Conservation (phyloP, 2,888 invertebrate species). For the Brachyptera risi region DNA sequence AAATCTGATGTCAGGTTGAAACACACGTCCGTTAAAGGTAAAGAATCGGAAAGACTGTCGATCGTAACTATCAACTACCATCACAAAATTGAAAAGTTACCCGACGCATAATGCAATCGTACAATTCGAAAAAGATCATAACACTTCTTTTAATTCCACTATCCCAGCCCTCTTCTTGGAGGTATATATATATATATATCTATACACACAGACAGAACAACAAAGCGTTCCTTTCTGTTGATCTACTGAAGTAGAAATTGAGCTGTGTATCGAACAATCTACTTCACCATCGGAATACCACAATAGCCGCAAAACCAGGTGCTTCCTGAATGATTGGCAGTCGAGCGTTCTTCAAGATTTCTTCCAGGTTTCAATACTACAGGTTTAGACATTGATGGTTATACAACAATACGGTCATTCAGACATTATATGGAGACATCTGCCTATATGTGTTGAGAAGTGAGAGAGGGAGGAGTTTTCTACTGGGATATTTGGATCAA, state of each 20-base stretch:
- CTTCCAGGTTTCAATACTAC: not conserved
- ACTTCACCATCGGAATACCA: slow-evolving; percentile 11
- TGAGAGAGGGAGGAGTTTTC: not conserved
- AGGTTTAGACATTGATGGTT: not conserved
- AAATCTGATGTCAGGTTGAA: too few species aligned
- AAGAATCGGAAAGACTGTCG: too few species aligned
- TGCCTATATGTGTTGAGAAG: slow-evolving; percentile 3
- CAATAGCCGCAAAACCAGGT: slow-evolving; percentile 12
- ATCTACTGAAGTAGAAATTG: slow-evolving; percentile 11
- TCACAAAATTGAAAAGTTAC: too few species aligned
- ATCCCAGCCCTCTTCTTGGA: slow-evolving; percentile 4
- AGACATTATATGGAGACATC: slow-evolving; percentile 18
- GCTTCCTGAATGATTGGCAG: slow-evolving; percentile 12
- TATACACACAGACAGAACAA: slow-evolving; percentile 3
- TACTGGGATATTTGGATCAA: not conserved
- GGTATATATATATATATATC: not conserved
- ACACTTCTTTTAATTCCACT: slow-evolving; percentile 15
- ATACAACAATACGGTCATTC: slow-evolving; percentile 1
- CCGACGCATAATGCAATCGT: too few species aligned
- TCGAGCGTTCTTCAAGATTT: not conserved
- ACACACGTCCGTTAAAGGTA: too few species aligned
- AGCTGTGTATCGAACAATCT: slow-evolving; percentile 16
- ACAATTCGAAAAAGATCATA: slow-evolving; percentile 9
- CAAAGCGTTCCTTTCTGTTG: slow-evolving; percentile 9
- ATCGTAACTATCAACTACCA: too few species aligned